A percentile compares a stretch with the other conserved stretches of the same genome.
phyloP scores from a whole-genome alignment of 2,888 invertebrate species.

The Itoplectis maculator region DNA sequence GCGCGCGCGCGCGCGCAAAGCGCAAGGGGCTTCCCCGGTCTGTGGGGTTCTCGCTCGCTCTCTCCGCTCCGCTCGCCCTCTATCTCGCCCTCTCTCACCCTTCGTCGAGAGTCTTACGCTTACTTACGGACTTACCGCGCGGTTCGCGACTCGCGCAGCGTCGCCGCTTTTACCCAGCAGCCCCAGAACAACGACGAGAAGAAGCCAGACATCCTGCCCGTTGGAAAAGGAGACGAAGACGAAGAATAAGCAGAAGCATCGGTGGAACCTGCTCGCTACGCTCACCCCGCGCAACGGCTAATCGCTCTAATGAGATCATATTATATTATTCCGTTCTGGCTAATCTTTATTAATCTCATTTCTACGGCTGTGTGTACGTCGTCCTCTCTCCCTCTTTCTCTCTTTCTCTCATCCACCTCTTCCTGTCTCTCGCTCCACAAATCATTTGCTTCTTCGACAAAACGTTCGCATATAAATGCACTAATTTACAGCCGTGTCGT shows the following conservation, averaged over 20 bases:
- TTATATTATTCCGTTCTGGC: constrained; percentile 83
- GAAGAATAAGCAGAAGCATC: constrained; percentile 47
- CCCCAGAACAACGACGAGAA: constrained; percentile 72
- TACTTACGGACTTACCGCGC: constrained; percentile 79
- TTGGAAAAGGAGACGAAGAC: constrained; percentile 54
- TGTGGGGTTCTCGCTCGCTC: background rate
- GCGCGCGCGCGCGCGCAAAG: constrained; percentile 63
- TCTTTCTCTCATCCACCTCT: constrained; percentile 7
- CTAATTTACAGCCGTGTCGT: background rate
- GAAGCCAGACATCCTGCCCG: constrained; percentile 83
- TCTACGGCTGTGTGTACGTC: constrained; percentile 73
- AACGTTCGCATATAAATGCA: background rate
- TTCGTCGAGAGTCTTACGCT: constrained; percentile 77
- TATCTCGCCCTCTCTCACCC: constrained; percentile 63
- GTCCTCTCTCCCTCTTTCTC: constrained; percentile 19
- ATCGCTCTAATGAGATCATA: constrained; percentile 84
- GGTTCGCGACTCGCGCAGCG: constrained; percentile 57
- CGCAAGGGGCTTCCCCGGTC: constrained; percentile 77
- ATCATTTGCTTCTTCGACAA: constrained; percentile 6
- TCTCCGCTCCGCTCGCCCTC: constrained; percentile 60
- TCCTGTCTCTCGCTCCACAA: constrained; percentile 12
- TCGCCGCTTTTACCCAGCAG: constrained; percentile 31
- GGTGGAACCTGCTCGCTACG: constrained; percentile 18
- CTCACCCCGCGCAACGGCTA: constrained; percentile 78
- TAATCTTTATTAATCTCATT: constrained; percentile 84